Evolutionary conservation across 2,888 invertebrate genomes (phyloP).

Genomic region (Syrista parreyssii): DNA sequence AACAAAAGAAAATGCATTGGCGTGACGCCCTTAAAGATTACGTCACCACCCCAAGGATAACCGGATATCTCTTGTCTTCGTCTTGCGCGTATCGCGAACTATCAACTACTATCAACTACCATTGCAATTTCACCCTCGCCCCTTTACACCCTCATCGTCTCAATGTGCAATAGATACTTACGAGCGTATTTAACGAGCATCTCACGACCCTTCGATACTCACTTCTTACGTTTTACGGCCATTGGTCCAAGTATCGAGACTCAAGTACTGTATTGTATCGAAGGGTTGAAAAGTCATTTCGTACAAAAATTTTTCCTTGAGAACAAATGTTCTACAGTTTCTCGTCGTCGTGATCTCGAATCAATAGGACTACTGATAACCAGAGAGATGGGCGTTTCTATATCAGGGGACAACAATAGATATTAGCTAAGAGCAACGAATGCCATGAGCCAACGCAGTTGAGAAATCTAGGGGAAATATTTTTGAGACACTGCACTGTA

Average conservation of each 20-base stretch:
- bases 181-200: background rate
- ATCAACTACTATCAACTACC: background rate
- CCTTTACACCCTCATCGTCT: background rate
- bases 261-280: background rate
- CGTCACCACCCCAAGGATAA: background rate
- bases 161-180: background rate
- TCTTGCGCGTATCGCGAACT: background rate
- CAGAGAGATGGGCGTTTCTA: background rate
- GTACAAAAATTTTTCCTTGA: background rate
- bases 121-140: background rate
- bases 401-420: background rate
- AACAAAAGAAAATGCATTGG: slow-evolving; percentile 33
- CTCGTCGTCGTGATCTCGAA: background rate
- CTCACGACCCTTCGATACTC: background rate
- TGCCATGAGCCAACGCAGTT: background rate
- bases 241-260: background rate
- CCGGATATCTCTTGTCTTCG: background rate
- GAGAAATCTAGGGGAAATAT: background rate
- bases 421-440: background rate
- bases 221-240: background rate
- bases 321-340: background rate
- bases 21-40: background rate
- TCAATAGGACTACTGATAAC: background rate
- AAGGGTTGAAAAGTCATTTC: background rate
- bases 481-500: too few species aligned